A percentile compares a stretch with the other conserved stretches of the same genome.
Evolutionary conservation across 1,140 invertebrate species (phyloP).

Genomic region (Micrasema longulum): DNA sequence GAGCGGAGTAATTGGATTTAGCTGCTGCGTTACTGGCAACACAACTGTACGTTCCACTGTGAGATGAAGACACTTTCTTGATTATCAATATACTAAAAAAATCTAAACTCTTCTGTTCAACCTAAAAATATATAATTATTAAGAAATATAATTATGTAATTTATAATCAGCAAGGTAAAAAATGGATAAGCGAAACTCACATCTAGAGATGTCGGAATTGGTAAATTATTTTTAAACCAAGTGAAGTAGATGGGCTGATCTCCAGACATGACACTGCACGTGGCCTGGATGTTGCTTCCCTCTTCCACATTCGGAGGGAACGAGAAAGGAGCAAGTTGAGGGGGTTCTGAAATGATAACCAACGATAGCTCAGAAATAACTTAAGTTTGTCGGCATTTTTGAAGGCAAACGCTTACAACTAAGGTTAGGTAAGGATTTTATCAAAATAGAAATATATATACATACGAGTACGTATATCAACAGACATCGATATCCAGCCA

Average conservation of each 20-base stretch:
- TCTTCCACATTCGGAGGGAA: constrained; percentile 82
- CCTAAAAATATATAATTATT: constrained; percentile 67
- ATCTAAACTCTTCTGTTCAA: constrained; percentile 80
- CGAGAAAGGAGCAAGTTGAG: constrained; percentile 77
- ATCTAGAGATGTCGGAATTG: constrained; percentile 70
- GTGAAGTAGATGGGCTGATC: constrained; percentile 84
- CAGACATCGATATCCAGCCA: too few relatives aligned
- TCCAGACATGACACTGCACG: constrained; percentile 87
- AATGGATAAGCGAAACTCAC: constrained; percentile 57
- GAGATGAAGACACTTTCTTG: constrained; percentile 78
- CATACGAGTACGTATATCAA: too few relatives aligned
- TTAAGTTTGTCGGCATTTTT: too few relatives aligned
- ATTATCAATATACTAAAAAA: constrained; percentile 85
- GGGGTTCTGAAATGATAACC: constrained; percentile 70
- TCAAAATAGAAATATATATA: too few relatives aligned
- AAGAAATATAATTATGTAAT: too few relatives aligned
- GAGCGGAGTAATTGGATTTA: constrained; percentile 83
- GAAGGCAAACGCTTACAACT: too few relatives aligned
- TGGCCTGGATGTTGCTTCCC: constrained; percentile 83
- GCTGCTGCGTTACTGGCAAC: constrained; percentile 87
- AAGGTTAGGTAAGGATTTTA: too few relatives aligned
- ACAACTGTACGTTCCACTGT: constrained; percentile 90
- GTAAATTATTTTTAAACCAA: constrained; percentile 83
- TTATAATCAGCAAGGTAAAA: too few relatives aligned
- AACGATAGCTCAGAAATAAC: constrained; percentile 11